Evolutionary conservation across 2,888 invertebrate genomes (phyloP).

Genomic region (Luperina testacea): DNA sequence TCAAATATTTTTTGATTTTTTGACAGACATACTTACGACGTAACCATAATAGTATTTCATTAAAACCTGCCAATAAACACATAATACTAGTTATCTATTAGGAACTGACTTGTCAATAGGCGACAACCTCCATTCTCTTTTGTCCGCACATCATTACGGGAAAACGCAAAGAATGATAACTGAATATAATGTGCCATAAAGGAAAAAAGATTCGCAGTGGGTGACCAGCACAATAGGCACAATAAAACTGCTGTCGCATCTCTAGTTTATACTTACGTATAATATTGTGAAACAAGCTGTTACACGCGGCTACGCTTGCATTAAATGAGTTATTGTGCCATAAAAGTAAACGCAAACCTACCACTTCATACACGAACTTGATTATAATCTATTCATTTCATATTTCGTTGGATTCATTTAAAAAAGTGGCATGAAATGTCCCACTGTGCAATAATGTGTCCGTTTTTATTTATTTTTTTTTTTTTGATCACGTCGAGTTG

Average conservation of each 20-base stretch:
- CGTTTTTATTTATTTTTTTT: too few species aligned
- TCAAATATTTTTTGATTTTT: not conserved
- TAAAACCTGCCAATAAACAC: not conserved
- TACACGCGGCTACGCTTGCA: conserved; percentile 10
- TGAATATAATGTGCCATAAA: conserved; percentile 9
- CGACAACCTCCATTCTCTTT: conserved; percentile 29
- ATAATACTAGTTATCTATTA: conserved; percentile 1
- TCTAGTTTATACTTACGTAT: conserved; percentile 9
- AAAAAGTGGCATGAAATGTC: too few species aligned
- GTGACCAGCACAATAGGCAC: conserved; percentile 44
- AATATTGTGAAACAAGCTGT: conserved; percentile 7
- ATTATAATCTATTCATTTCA: too few species aligned
- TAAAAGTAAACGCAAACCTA: not conserved
- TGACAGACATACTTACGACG: too few species aligned
- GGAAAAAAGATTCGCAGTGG: conserved; percentile 24
- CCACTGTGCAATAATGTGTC: too few species aligned
- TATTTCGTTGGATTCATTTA: too few species aligned
- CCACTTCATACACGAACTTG: too few species aligned
- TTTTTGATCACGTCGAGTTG: too few species aligned
- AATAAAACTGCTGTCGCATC: conserved; percentile 53
- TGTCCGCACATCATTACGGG: conserved; percentile 32
- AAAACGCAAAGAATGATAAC: conserved; percentile 34
- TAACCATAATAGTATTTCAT: not conserved
- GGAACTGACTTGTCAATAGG: conserved; percentile 15
- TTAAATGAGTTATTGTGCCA: conserved; percentile 21